These are phyloP conservation scores for Eidolon dupreanum DNA, from an alignment of 2,797 vertebrate species.

Conservation along the genomic window DNA sequence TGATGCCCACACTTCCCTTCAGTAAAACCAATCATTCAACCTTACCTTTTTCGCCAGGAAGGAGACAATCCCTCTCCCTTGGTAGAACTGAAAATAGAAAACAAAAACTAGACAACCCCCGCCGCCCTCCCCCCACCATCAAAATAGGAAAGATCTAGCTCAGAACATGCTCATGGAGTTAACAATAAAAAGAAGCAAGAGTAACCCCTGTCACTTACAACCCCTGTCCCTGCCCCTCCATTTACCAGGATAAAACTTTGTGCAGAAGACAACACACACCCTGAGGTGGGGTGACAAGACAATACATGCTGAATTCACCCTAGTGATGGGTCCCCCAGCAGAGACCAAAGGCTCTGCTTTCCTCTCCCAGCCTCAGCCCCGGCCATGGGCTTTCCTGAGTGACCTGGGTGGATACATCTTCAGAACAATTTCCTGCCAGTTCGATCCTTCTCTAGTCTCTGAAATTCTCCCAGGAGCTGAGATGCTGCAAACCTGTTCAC, in stretches of 20 bases:
- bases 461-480: not conserved
- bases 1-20: not conserved
- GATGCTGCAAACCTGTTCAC: not conserved
- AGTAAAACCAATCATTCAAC: not conserved
- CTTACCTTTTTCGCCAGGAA: not conserved
- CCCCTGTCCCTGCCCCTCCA: too few species aligned
- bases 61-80: not conserved
- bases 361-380: not conserved
- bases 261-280: not conserved
- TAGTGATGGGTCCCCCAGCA: not conserved
- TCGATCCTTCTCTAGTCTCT: not conserved
- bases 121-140: not conserved
- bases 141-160: not conserved
- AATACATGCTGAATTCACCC: too few species aligned
- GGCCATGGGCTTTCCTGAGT: not conserved
- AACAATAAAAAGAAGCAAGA: not conserved
- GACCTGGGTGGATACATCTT: not conserved
- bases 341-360: not conserved
- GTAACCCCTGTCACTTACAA: not conserved
- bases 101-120: not conserved
- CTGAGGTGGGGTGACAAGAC: not conserved
- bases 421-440: not conserved
- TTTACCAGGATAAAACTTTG: not conserved
- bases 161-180: not conserved
- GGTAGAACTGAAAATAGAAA: not conserved